Conservation (phyloP, 2,888 invertebrate species). For the Nomada flava region DNA sequence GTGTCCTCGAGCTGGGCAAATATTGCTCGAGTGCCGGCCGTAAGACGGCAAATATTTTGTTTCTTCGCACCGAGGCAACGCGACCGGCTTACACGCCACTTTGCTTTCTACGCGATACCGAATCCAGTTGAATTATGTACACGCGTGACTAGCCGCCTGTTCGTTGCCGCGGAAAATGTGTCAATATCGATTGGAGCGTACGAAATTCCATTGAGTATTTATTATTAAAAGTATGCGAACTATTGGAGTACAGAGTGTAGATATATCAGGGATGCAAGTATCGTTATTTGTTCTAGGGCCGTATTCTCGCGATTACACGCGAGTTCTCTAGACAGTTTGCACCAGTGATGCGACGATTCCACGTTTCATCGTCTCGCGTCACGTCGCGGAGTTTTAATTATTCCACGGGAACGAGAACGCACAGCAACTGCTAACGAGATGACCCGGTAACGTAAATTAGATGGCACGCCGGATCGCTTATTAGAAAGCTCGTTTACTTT, state of each 20-base stretch:
- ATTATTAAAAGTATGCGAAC: too few species aligned
- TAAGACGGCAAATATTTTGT: slow-evolving; percentile 50
- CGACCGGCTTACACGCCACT: slow-evolving; percentile 16
- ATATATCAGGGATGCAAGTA: background rate
- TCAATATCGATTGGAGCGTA: too few species aligned
- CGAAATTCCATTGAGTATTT: too few species aligned
- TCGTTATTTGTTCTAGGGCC: background rate
- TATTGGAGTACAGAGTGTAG: background rate
- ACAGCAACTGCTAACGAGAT: slow-evolving; percentile 54
- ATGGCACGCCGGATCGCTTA: slow-evolving; percentile 47
- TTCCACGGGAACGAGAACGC: slow-evolving; percentile 39
- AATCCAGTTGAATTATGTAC: too few species aligned
- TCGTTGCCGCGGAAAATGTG: too few species aligned
- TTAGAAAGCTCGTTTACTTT: slow-evolving; percentile 55
- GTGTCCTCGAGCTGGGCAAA: slow-evolving; percentile 35
- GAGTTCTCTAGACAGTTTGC: background rate
- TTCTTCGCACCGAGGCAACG: slow-evolving; percentile 10
- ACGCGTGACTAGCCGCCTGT: too few species aligned
- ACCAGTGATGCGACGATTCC: slow-evolving; percentile 5
- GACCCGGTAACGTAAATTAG: slow-evolving; percentile 56
- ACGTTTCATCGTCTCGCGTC: slow-evolving; percentile 30
- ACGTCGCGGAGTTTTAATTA: slow-evolving; percentile 57
- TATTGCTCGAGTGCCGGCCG: slow-evolving; percentile 40
- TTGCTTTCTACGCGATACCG: too few species aligned
- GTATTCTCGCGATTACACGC: background rate